These are phyloP conservation scores for Anastrepha ludens DNA, from an alignment of 1,140 invertebrate species.

Conservation along the genomic window DNA sequence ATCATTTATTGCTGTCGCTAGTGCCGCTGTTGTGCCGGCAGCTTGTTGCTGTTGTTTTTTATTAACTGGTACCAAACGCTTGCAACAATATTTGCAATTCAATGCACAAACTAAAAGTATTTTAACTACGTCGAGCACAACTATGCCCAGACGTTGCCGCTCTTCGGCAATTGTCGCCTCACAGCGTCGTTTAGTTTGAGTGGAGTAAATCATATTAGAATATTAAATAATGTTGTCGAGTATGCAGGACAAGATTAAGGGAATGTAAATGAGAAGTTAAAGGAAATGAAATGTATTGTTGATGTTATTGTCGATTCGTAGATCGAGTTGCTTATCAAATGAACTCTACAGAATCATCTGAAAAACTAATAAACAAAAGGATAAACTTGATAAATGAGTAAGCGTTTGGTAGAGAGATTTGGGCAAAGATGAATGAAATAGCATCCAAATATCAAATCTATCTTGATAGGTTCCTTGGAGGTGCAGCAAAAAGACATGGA, in stretches of 20 bases:
- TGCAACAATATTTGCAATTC: slow-evolving; percentile 14
- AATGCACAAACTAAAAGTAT: neutral
- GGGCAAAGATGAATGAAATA: no score
- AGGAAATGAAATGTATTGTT: no score
- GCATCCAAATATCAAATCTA: no score
- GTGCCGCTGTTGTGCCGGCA: neutral
- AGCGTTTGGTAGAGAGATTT: no score
- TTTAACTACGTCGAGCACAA: neutral
- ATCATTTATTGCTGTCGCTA: slow-evolving; percentile 11
- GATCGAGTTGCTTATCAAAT: no score
- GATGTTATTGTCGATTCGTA: no score
- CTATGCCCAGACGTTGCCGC: neutral
- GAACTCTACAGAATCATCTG: no score
- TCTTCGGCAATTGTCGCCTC: neutral
- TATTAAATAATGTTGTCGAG: neutral
- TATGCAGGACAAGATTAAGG: neutral
- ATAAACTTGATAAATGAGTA: no score
- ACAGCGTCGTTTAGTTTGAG: neutral
- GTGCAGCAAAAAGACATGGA: no score
- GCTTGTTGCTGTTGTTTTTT: slow-evolving; percentile 20
- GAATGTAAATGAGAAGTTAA: neutral
- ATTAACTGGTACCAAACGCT: neutral
- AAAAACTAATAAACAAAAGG: no score
- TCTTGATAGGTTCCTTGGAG: no score
- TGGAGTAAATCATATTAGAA: neutral